Base-by-base conservation (phyloP, 2,113 vertebrate genomes). In the Benthochromis sp. region DNA sequence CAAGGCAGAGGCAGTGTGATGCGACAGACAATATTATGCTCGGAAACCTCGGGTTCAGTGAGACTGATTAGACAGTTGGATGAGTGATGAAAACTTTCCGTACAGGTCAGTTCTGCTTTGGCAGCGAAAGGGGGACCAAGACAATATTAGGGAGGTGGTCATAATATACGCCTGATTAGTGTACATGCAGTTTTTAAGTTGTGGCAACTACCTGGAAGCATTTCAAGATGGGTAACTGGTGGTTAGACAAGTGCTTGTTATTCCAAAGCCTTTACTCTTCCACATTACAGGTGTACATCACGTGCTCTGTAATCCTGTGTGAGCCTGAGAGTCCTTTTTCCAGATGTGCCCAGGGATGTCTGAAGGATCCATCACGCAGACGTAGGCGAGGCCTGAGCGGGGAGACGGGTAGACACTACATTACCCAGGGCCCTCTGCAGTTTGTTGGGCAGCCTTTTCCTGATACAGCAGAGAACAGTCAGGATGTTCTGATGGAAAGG, bases 311-410 rank as follows among this genome's bases (percentile, higher is more conserved):
- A 47, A 95, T 96, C 85, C 81, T 97, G 88, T 97, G 96, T 29
- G 91, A 95, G 50, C 4, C 83, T 3, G 83, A 24, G 4, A 92
- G 86, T 63, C 34, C 92, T n/a, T 83, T 85, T 27, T 96, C 95
- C 83, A 96, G 96, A 50, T 97, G 96, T 80, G 84, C 94, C n/a
- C 88, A 94, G 83, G 96, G 96, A 7, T 97, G 96, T 29, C n/a
- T 93, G 80, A 24, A 7, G 1, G 53, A 82, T 9, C 21, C 91
- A 7, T 50, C 86, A 50, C 88, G 89, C 21, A 59, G 93, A 66
- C 94, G 85, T 69, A 95, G 76, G 78, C 90, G 95, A 71, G 88
- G 9, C 1, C 45, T 92, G 14, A 8, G 11, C 63, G 86, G 50
- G 40, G 92, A 97, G 93, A 96, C 95, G 0, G 17, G 8, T 19